Percentiles rank a stretch among this genome's conserved stretches.
phyloP scores from a whole-genome alignment of 2,888 invertebrate species.

The Chironomus riparius region DNA sequence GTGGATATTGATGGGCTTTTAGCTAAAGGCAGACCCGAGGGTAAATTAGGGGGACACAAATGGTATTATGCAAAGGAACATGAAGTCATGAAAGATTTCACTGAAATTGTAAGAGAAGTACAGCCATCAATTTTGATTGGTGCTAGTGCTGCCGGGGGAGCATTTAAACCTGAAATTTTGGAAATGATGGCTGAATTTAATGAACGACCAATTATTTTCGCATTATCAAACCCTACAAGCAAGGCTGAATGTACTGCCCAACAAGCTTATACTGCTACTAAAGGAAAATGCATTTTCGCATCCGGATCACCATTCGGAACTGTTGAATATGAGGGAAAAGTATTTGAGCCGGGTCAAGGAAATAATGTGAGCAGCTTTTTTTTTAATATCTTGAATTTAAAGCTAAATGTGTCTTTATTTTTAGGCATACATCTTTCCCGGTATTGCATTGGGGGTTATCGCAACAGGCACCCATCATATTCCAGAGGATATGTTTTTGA shows the following conservation, averaged over 20 bases:
- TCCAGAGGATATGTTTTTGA: conserved; percentile 85
- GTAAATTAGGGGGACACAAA: conserved; percentile 61
- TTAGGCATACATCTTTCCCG: conserved; percentile 93
- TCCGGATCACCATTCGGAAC: conserved; percentile 94
- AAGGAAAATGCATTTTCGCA: conserved; percentile 86
- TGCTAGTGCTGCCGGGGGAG: conserved; percentile 84
- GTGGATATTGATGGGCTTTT: conserved; percentile 88
- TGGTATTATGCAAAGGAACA: conserved; percentile 67
- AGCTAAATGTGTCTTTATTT: neutral
- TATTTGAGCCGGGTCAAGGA: conserved; percentile 88
- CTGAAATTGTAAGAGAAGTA: conserved; percentile 68
- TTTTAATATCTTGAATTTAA: neutral
- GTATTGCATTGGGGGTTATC: conserved; percentile 88
- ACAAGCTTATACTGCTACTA: conserved; percentile 81
- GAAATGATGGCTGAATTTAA: conserved; percentile 78
- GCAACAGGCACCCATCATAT: conserved; percentile 88
- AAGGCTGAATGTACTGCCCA: conserved; percentile 98
- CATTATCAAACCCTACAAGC: conserved; percentile 94
- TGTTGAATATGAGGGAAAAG: conserved; percentile 67
- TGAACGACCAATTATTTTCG: conserved; percentile 88
- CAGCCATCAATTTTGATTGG: conserved; percentile 73
- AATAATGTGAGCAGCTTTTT: conserved; percentile 51
- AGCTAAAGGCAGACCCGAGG: conserved; percentile 56
- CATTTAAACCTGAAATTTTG: conserved; percentile 82
- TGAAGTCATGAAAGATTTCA: conserved; percentile 66